Evolutionary conservation across 2,888 invertebrate species (phyloP).

Genomic region (Leptarthrus brevirostris): DNA sequence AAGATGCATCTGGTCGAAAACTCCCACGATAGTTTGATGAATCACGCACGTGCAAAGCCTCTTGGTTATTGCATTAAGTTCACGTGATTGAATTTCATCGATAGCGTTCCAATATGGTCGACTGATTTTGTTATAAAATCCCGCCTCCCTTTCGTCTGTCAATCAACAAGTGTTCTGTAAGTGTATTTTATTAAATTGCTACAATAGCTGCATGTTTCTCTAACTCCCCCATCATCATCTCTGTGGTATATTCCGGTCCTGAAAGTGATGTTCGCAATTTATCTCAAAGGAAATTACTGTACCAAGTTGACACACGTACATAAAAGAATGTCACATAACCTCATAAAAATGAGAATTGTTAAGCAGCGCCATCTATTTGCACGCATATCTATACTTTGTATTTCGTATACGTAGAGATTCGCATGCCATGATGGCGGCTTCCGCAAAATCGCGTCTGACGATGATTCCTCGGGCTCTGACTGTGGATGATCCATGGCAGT

Average conservation of each 20-base stretch:
- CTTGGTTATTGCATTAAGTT: too few species aligned
- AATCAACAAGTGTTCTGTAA: constrained; percentile 42
- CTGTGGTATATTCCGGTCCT: constrained; percentile 9
- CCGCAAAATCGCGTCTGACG: constrained; percentile 45
- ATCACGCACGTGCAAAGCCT: constrained; percentile 6
- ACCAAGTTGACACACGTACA: constrained; percentile 14
- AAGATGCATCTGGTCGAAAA: too few species aligned
- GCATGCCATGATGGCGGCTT: constrained; percentile 41
- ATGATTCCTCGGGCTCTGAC: constrained; percentile 7
- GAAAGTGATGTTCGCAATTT: not conserved
- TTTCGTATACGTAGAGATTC: not conserved
- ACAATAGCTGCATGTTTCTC: not conserved
- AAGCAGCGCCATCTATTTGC: constrained; percentile 32
- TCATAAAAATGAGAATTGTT: constrained; percentile 25
- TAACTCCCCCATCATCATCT: not conserved
- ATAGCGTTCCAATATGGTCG: constrained; percentile 22
- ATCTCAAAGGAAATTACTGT: constrained; percentile 30
- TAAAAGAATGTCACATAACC: constrained; percentile 22
- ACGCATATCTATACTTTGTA: not conserved
- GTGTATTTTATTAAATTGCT: constrained; percentile 40
- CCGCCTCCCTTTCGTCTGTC: not conserved
- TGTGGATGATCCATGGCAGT: constrained; percentile 9
- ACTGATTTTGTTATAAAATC: not conserved
- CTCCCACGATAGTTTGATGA: too few species aligned
- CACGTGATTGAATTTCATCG: not conserved